Evolutionary conservation across 2,888 invertebrate species (phyloP).

Genomic region (Lycocerus yunnanus): DNA sequence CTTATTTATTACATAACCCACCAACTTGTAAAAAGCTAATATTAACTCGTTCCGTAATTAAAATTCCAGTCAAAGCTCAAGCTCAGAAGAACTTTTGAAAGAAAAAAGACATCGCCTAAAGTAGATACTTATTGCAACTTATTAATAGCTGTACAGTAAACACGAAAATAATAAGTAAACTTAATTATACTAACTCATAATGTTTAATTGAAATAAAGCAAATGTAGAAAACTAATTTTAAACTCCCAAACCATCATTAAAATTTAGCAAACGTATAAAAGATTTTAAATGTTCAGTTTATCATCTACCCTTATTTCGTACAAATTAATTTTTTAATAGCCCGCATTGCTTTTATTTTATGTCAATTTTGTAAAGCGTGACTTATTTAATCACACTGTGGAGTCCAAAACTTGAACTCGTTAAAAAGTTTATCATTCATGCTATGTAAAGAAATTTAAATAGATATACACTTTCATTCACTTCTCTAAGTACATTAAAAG

Average conservation of each 20-base stretch:
- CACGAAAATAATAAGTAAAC: neutral
- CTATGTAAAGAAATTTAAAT: slow-evolving; percentile 8
- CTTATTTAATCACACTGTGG: slow-evolving; percentile 1
- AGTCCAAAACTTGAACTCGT: slow-evolving; percentile 2
- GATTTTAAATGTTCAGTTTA: neutral
- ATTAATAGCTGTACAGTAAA: neutral
- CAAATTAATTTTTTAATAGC: neutral
- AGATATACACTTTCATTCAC: neutral
- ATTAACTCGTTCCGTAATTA: neutral
- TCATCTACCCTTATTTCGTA: neutral
- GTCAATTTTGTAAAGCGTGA: slow-evolving; percentile 4
- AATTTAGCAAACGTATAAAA: neutral
- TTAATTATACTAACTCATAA: neutral
- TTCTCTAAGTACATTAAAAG: slow-evolving; percentile 2
- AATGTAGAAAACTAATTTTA: neutral
- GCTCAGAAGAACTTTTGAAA: neutral
- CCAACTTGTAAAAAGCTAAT: neutral
- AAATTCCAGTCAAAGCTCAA: neutral
- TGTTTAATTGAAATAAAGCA: neutral
- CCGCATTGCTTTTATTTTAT: slow-evolving; percentile 4
- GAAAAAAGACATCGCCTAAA: neutral
- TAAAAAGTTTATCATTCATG: slow-evolving; percentile 16
- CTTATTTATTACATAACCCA: neutral
- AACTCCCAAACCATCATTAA: neutral
- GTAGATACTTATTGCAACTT: neutral